Base-by-base conservation (phyloP, 2,888 invertebrate genomes). In the Tubulanus polymorphus region DNA sequence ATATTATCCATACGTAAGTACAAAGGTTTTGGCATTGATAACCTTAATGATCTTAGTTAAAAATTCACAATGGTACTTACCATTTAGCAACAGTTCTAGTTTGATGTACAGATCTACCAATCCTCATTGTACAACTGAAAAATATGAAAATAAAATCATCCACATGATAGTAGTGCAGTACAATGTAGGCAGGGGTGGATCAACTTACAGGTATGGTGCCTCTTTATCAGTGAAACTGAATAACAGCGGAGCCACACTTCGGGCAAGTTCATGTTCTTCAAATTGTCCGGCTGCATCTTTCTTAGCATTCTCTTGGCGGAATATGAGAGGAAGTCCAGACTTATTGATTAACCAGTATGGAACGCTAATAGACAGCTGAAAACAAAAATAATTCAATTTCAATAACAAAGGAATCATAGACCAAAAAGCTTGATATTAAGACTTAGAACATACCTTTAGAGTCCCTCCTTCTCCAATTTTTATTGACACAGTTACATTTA, bases 281-380 rank as follows among this genome's bases (percentile, higher is more conserved):
- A 89, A 91, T 81, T 96, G 96, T 1, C 95, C 96, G 0, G 81
- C 80, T 1, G 80, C 73, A 41, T 78, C 76, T 69, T 87, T 64
- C 26, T 69, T 67, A 50, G 64, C 57, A 23, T 66, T 64, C 47
- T 92, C 93, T 80, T 96, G 95, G 66, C 89, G 87, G 79, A 95
- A 93, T 53, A 99, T 88, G 59, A 99, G 81, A n/a, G 97, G 96
- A 59, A 99, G 82, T 0, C 96, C 96, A 5, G 94, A 90, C 79
- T 91, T 90, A 82, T 99, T 97, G 57, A 97, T 87, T 64, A 99
- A 85, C 96, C 96, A 97, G 81, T 89, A 94, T 2, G 91, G 89
- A 2, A 91, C 89, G 49, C 87, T 88, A 27, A 95, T 83, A 23
- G 85, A 86, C 66, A 92, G 83, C 85, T 87, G 61, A 18, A 41